A percentile compares a stretch with the other conserved stretches of the same genome.
These are phyloP conservation scores for Saguinus midas DNA, from an alignment of 2,113 vertebrate genomes.

Conservation along the genomic window DNA sequence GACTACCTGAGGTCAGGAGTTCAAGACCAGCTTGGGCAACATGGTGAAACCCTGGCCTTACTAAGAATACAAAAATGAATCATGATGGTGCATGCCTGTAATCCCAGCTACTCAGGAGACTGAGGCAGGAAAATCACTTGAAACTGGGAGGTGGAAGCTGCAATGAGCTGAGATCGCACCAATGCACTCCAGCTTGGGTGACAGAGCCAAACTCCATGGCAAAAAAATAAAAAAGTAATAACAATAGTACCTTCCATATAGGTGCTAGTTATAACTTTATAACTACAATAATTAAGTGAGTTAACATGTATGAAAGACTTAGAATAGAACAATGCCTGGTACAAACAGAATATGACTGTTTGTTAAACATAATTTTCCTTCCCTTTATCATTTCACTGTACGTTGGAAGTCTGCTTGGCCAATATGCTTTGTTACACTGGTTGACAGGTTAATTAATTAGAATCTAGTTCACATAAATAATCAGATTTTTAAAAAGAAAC, in stretches of 20 bases:
- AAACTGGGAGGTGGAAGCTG: too few relatives aligned
- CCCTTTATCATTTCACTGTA: neutral
- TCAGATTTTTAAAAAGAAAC: neutral
- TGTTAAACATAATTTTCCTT: neutral
- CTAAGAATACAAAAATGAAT: too few relatives aligned
- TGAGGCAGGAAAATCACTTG: too few relatives aligned
- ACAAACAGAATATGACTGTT: neutral
- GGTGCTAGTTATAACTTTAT: neutral
- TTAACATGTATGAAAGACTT: neutral
- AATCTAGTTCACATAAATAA: neutral
- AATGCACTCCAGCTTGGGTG: too few relatives aligned
- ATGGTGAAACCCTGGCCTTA: too few relatives aligned
- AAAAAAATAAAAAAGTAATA: neutral
- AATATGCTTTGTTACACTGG: neutral
- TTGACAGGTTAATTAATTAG: neutral
- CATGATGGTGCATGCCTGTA: too few relatives aligned
- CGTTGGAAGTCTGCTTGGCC: neutral
- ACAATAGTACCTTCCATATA: neutral
- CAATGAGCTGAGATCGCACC: too few relatives aligned
- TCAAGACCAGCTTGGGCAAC: too few relatives aligned
- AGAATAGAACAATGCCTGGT: neutral
- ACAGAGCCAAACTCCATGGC: too few relatives aligned
- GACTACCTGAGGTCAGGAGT: too few relatives aligned
- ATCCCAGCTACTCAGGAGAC: too few relatives aligned
- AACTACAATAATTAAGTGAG: neutral